A percentile compares a stretch with the other conserved stretches of the same genome.
These are phyloP conservation scores for Erythrolamprus reginae DNA, from an alignment of 2,113 vertebrate species.

Conservation along the genomic window DNA sequence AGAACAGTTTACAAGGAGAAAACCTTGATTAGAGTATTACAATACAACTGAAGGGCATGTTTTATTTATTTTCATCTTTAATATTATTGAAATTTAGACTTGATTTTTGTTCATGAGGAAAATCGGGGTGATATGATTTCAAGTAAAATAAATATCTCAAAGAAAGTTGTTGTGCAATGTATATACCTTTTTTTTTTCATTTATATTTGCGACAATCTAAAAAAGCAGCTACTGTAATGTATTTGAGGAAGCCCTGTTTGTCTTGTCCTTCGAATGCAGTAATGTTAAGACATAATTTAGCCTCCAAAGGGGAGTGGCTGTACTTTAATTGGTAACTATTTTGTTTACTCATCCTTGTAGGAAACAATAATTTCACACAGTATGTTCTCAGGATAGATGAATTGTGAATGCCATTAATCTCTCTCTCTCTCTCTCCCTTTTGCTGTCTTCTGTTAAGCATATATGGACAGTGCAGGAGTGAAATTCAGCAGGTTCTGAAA, in stretches of 20 bases:
- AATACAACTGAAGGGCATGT: not conserved
- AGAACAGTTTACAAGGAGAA: not conserved
- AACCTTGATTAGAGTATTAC: not conserved
- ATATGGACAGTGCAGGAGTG: not conserved
- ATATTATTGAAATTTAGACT: not conserved
- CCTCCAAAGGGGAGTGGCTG: not conserved
- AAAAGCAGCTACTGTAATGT: not conserved
- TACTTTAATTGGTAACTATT: slow-evolving; percentile 1
- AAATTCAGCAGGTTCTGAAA: too few species aligned
- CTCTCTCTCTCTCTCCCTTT: too few species aligned
- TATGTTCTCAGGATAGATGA: not conserved
- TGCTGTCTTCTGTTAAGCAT: not conserved
- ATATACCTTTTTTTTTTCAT: not conserved
- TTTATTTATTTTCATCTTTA: not conserved
- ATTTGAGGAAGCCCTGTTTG: not conserved
- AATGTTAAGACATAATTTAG: slow-evolving; percentile 13
- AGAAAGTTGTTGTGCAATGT: not conserved
- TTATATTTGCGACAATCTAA: not conserved
- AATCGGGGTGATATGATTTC: not conserved
- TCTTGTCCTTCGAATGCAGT: not conserved
- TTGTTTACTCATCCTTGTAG: not conserved
- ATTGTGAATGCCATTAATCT: not conserved
- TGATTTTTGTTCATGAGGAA: not conserved
- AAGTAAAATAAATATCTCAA: not conserved
- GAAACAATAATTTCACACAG: slow-evolving; percentile 16